Percentiles rank a stretch among this genome's conserved stretches.
These are phyloP conservation scores for Tuberolachnus salignus DNA, from an alignment of 2,888 invertebrate species.

Conservation along the genomic window DNA sequence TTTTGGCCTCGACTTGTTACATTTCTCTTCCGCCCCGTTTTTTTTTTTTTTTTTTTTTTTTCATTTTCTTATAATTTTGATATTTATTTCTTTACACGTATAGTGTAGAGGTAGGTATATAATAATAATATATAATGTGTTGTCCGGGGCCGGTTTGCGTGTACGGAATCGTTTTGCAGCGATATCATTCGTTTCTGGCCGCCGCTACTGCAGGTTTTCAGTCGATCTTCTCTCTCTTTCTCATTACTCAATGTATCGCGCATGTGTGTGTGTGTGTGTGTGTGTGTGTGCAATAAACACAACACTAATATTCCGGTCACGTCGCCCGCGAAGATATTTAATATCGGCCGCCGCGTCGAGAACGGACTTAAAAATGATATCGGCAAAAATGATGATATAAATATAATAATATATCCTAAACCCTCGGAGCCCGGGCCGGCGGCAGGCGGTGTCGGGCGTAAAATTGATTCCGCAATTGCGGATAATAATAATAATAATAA, in stretches of 20 bases:
- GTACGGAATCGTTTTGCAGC: slow-evolving; percentile 23
- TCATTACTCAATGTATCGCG: slow-evolving; percentile 12
- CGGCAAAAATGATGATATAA: slow-evolving; percentile 41
- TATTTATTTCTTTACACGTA: slow-evolving; percentile 39
- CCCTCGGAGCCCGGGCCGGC: neutral
- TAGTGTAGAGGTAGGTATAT: neutral
- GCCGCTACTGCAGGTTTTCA: neutral
- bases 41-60: neutral
- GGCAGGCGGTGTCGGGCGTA: neutral
- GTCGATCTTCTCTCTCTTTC: neutral
- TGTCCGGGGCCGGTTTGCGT: slow-evolving; percentile 25
- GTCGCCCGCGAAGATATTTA: slow-evolving; percentile 37
- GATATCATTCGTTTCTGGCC: slow-evolving; percentile 19
- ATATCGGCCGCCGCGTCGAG: slow-evolving; percentile 29
- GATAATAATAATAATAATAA: no score
- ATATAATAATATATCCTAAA: neutral
- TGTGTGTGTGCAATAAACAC: slow-evolving; percentile 7
- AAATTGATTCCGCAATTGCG: neutral
- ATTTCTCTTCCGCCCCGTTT: neutral
- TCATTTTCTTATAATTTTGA: slow-evolving; percentile 21
- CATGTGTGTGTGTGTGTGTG: no score
- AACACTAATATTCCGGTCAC: slow-evolving; percentile 35
- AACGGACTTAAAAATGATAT: slow-evolving; percentile 43
- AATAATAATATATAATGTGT: neutral
- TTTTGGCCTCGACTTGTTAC: neutral